These are phyloP conservation scores for Catotricha subobsoleta DNA, from an alignment of 2,888 invertebrate species.

Conservation along the genomic window DNA sequence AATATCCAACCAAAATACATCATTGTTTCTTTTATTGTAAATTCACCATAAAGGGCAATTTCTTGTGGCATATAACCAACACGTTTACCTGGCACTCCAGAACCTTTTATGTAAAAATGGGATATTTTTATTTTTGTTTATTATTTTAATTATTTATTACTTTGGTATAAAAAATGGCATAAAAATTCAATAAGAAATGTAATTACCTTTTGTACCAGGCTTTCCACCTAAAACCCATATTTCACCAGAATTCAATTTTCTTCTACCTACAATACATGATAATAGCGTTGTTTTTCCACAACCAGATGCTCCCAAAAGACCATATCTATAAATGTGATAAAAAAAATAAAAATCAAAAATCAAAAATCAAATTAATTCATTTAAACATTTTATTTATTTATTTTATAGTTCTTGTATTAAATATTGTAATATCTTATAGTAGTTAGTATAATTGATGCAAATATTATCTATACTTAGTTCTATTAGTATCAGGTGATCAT, in stretches of 20 bases:
- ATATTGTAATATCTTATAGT: too few species aligned
- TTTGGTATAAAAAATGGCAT: too few species aligned
- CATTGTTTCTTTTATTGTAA: slow-evolving; percentile 88
- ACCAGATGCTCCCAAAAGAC: slow-evolving; percentile 83
- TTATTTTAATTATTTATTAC: too few species aligned
- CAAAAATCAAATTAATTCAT: too few species aligned
- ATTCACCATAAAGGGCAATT: slow-evolving; percentile 78
- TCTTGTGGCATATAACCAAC: slow-evolving; percentile 98
- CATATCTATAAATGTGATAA: too few species aligned
- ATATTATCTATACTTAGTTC: too few species aligned
- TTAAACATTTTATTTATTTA: too few species aligned
- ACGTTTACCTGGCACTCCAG: slow-evolving; percentile 78
- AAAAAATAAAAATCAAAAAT: too few species aligned
- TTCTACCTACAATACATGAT: slow-evolving; percentile 78
- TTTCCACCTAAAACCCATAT: slow-evolving; percentile 79
- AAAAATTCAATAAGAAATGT: background rate
- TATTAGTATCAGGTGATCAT: too few species aligned
- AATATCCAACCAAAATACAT: slow-evolving; percentile 94
- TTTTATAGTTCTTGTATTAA: too few species aligned
- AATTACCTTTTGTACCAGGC: slow-evolving; percentile 59
- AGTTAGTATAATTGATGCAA: too few species aligned
- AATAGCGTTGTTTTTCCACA: slow-evolving; percentile 93
- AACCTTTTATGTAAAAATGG: slow-evolving; percentile 30
- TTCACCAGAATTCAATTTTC: slow-evolving; percentile 69
- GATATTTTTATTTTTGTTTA: background rate